Evolutionary conservation across 2,113 vertebrate species (phyloP), one percentile per base, ranked within the genome.

Genomic region (Eupsittula cactorum): DNA sequence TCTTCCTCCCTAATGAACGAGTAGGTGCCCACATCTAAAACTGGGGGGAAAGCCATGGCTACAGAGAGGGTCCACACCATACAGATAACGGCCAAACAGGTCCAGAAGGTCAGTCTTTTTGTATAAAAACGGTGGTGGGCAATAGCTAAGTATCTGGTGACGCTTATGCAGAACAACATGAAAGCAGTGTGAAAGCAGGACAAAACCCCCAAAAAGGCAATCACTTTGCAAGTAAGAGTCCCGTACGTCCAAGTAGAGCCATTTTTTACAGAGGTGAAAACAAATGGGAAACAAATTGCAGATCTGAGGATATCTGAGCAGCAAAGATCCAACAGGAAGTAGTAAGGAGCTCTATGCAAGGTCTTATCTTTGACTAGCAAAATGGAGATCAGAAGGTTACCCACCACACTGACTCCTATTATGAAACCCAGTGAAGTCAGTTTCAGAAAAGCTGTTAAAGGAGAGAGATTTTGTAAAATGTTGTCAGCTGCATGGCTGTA

Each of bases 401-500:
- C 99, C 79, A 99, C 99, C 98, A 99, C 99, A 47, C 99, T 99
- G 97, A 99, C 99, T 96, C 99, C 99, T 95, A 99, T 99, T 98
- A 99, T 99, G 98, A 99, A 99, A 97, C 99, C 99, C 98, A 99
- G 97, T 90, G 99, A 99, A 98, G 99, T 99, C 98, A 99, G 98
- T 99, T 99, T 99, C 98, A 99, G 99, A 98, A 99, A 99, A 79
- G 99, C 99, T 98, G 99, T 99, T 96, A 99, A 98, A 98, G 99
- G 99, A 98, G 99, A 99, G 96, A 99, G 99, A 98, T 99, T 99
- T 98, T 99, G 99, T 98, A 99, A 98, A 99, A 99, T 99, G 99
- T 99, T 99, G 99, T 99, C 99, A 98, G 99, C 99, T 99, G 99
- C 99, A 99, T 99, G 99, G 99, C 99, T 99, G 98, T 99, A 99